Evolutionary conservation across 2,113 vertebrate genomes (phyloP).

Genomic region (Sus scrofa): T2T-Sscrofa CM000816.6:74631001-74631500

Average conservation of each 20-base stretch:
- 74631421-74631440: constrained; percentile 40
- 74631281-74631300: neutral
- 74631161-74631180: constrained; percentile 10
- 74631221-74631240: neutral
- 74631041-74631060: neutral
- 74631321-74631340: neutral
- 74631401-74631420: neutral
- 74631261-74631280: neutral
- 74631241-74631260: neutral
- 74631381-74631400: neutral
- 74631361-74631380: neutral
- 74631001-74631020: neutral
- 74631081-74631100: neutral
- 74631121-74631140: neutral
- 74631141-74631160: neutral
- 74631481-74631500: neutral
- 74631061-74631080: neutral
- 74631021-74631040: neutral
- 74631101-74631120: neutral
- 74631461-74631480: constrained; percentile 38
- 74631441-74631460: constrained; percentile 12
- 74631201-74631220: neutral
- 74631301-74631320: neutral
- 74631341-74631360: constrained; percentile 20
- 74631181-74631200: neutral